Conservation (phyloP, 1,140 invertebrate genomes). For the Platorchestia sp. region DNA sequence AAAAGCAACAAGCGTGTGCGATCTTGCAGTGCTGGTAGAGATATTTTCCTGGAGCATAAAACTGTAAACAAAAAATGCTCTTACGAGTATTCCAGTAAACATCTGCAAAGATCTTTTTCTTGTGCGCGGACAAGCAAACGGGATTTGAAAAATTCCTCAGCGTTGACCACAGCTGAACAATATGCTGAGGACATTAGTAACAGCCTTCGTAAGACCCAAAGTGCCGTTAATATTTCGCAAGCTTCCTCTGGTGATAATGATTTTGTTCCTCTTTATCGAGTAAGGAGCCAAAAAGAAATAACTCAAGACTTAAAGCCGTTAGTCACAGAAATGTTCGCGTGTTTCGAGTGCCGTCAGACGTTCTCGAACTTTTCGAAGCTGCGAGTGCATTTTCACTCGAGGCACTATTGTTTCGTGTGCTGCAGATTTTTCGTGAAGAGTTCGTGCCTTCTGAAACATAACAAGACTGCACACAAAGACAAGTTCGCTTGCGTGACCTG, state of each 20-base stretch:
- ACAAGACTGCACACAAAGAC: neutral
- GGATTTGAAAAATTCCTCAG: neutral
- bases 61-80: neutral
- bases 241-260: neutral
- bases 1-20: neutral
- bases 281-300: neutral
- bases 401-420: conserved; percentile 28
- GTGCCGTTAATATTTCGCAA: neutral
- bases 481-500: neutral
- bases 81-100: neutral
- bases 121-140: neutral
- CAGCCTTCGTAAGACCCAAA: neutral
- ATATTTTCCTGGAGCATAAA: neutral
- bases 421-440: conserved; percentile 28
- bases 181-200: neutral
- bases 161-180: neutral
- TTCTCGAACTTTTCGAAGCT: conserved; percentile 22
- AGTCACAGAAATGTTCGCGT: conserved; percentile 19
- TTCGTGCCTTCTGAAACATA: neutral
- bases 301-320: conserved; percentile 2
- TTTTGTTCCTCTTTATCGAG: conserved; percentile 19
- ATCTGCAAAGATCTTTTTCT: neutral
- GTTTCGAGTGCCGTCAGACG: conserved; percentile 7
- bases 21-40: neutral
- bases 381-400: conserved; percentile 23